Evolutionary conservation across 2,797 vertebrate species (phyloP), one percentile per base, ranked within the genome.

Genomic region (Labeo calbasu): DNA sequence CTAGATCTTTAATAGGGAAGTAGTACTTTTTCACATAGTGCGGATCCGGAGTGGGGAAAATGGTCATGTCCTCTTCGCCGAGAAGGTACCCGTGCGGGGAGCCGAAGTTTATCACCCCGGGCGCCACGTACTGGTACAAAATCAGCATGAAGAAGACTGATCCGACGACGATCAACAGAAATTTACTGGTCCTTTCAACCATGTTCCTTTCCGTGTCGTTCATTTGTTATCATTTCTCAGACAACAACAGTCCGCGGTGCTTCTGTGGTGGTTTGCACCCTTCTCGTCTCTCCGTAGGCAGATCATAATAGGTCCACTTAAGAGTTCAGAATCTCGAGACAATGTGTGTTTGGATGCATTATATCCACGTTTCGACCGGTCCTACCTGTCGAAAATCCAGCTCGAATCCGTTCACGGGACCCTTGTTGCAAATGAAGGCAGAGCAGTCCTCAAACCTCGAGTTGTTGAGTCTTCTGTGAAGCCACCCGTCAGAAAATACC

Each of bases 121-220:
- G 96, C 89, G 96, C 95, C 91, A 96, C 96, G 93, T 97, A 97
- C 93, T 97, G 96, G 93, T 96, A 97, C 36, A 96, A 86, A 89
- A 97, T 97, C 81, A 96, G 94, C 96, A 97, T 96, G 92, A 97
- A 97, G 87, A 95, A 96, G 91, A 94, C 94, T 65, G 96, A 96
- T 81, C 95, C 96, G 87, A 93, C 95, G 92, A 96, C 95, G 92
- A 96, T 94, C 94, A 96, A 94, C 86, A 96, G 91, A 92, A 96
- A 96, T 94, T 95, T 97, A 93, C 96, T 96, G 95, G 93, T 94
- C 94, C 96, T 94, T 92, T 97, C 96, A 96, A 96, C 96, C 96
- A 96, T 96, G 95, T 94, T 96, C 96, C 95, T 95, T 92, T 94
- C 95, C 93, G 92, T 91, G 92, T 94, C 94, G 94, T 93, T 92